Base-by-base conservation (phyloP, 2,797 vertebrate genomes). In the Clamator glandarius region DNA sequence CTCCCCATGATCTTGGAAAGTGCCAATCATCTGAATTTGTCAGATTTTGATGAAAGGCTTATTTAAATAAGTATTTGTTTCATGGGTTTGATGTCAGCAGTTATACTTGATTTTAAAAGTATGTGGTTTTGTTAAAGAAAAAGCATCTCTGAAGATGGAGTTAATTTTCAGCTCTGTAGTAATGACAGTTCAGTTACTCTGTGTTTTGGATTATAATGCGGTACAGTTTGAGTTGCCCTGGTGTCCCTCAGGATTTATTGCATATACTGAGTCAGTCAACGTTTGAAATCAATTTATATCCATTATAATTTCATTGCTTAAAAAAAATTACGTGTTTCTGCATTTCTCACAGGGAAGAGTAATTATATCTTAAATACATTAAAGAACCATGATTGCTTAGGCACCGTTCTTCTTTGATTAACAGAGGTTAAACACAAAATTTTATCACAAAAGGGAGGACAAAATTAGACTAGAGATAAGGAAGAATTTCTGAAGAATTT, bases 1-100 rank as follows among this genome's bases (percentile, higher is more conserved):
- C 25, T 28, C 15, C 51, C 26, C 8, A 41, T 64, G 90, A 63
- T 77, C 87, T 95, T 94, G 39, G 29, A 64, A 86, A 92, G 15
- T 92, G 66, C 36, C 74, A 77, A 5, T 90, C 78, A 68, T 59
- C n/a, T 28, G 75, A 59, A 74, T 84, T 86, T 79, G 36, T 84
- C 61, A 67, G 74, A 59, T 92, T 93, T 92, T 95, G 66, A 55
- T 82, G 24, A 87, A 55, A 63, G 54, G 7, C 29, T 90, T 95
- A 48, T 95, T 96, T 79, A 93, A 94, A 64, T 44, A 81, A 84
- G 58, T 12, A 85, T 33, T 61, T 69, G 93, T 89, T 62, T 83
- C 31, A 31, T 77, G 12, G 9, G 8, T 44, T 93, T 59, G 35
- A n/a, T 13, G 4, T 68, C 64, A 89, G 54, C 42, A 81, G 28